Base-by-base conservation (phyloP, 2,888 invertebrate species). In the Xestia sexstrigata region DNA sequence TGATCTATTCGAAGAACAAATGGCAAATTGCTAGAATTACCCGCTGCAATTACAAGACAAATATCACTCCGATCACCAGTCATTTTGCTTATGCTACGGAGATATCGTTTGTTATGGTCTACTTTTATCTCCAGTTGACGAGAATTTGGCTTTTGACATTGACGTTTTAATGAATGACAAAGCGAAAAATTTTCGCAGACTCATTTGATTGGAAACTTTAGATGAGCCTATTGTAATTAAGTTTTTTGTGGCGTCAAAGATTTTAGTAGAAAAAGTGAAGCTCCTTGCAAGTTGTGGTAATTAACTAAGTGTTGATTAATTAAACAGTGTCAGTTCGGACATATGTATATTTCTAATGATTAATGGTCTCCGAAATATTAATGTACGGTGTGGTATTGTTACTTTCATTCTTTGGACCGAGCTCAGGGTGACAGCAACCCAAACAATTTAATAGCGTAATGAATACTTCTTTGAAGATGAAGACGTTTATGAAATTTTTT, bases 161-260 rank as follows among this genome's bases (percentile, higher is more conserved):
- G 72, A 79, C 42, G 63, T 81, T 70, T 76, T 80, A 78, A 82
- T 78, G 58, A 78, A 82, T 88, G 87, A 82, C 72, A 35, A 13
- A 23, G 74, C 80, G 42, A 73, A 49, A 66, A 45, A 58, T 68
- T 72, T 69, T 63, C 20, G 77, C 78, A 26, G 17, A 77, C 67
- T 86, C 76, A 84, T 72, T 69, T 65, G 58, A 81, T 84, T 74
- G 65, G 60, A 65, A 83, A 58, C 63, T 78, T 74, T 74, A 39
- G 63, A 74, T 39, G 68, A 71, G 35, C 20, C 76, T 26, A 67
- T 85, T 76, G 66, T 76, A 26, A 74, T 58, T 42, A n/a, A 42
- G 67, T 49, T 62, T 74, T 83, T 85, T 75, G 47, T n/a, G 52
- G 26, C 23, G 52, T 47, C 42, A 75, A 73, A 45, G 42, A 77